A percentile compares a stretch with the other conserved stretches of the same genome.
Conservation (phyloP, 1,140 invertebrate species). For the Acyrthosiphon pisum region DNA sequence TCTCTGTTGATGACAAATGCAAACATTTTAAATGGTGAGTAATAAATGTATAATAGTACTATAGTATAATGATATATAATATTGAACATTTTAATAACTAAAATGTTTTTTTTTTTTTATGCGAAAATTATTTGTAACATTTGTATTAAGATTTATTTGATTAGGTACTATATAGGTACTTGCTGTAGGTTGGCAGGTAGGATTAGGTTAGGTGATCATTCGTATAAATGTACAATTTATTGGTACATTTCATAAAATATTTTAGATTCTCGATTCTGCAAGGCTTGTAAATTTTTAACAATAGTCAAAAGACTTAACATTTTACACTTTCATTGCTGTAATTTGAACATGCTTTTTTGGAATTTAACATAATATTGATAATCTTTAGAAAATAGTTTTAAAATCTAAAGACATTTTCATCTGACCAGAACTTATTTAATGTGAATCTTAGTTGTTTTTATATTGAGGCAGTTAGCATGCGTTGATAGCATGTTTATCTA, state of each 20-base stretch:
- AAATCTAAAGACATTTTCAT: background rate
- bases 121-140: background rate
- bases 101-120: background rate
- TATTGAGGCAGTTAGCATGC: background rate
- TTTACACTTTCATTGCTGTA: background rate
- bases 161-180: background rate
- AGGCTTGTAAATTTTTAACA: background rate
- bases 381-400: background rate
- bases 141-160: background rate
- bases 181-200: background rate
- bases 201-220: background rate
- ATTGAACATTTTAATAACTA: too few relatives aligned
- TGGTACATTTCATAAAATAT: background rate
- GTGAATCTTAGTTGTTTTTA: background rate
- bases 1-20: slow-evolving; percentile 17
- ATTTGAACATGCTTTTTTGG: background rate
- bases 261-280: background rate
- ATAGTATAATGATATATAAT: too few relatives aligned
- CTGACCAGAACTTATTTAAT: background rate
- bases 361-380: background rate
- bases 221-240: background rate
- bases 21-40: slow-evolving; percentile 36
- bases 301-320: background rate
- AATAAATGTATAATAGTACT: too few relatives aligned
- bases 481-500: too few relatives aligned